Evolutionary conservation across 1,140 invertebrate species (phyloP).

Genomic region (Hermetia illucens): DNA sequence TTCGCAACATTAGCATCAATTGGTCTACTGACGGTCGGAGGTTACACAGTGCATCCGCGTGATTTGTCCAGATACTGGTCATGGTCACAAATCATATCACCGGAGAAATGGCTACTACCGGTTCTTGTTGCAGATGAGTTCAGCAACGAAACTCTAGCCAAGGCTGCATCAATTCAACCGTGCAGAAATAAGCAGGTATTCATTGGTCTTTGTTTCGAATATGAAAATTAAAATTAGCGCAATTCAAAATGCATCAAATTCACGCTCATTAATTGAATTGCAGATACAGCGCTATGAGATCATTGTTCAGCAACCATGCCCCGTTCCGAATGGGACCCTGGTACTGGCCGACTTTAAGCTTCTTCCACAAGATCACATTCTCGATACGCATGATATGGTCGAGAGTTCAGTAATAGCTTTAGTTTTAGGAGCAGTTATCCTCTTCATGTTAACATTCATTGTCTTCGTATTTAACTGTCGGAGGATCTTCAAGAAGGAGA

Average conservation of each 20-base stretch:
- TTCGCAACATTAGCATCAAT: slow-evolving; percentile 44
- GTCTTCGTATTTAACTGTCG: slow-evolving; percentile 45
- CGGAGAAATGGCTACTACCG: slow-evolving; percentile 58
- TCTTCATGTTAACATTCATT: slow-evolving; percentile 39
- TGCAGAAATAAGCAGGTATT: slow-evolving; percentile 55
- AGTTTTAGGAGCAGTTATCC: slow-evolving; percentile 39
- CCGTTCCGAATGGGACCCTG: slow-evolving; percentile 57
- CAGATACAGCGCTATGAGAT: slow-evolving; percentile 68
- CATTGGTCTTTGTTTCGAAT: neutral
- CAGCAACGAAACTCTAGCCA: slow-evolving; percentile 41
- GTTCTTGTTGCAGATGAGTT: slow-evolving; percentile 51
- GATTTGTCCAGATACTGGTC: slow-evolving; percentile 51
- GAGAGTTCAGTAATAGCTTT: slow-evolving; percentile 39
- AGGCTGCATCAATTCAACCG: slow-evolving; percentile 35
- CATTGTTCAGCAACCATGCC: slow-evolving; percentile 63
- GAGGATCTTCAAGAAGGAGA: slow-evolving; percentile 11
- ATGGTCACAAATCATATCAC: slow-evolving; percentile 55
- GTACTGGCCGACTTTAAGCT: slow-evolving; percentile 45
- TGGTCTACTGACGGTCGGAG: slow-evolving; percentile 48
- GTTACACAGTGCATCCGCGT: slow-evolving; percentile 53
- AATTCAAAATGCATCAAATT: slow-evolving; percentile 3
- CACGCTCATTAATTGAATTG: slow-evolving; percentile 20
- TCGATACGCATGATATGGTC: slow-evolving; percentile 32
- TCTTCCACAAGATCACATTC: slow-evolving; percentile 30
- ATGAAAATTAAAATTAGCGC: slow-evolving; percentile 1